Percentiles rank a stretch among this genome's conserved stretches.
phyloP scores from a whole-genome alignment of 2,797 vertebrate genomes.

The Phataginus tetradactyla region DNA sequence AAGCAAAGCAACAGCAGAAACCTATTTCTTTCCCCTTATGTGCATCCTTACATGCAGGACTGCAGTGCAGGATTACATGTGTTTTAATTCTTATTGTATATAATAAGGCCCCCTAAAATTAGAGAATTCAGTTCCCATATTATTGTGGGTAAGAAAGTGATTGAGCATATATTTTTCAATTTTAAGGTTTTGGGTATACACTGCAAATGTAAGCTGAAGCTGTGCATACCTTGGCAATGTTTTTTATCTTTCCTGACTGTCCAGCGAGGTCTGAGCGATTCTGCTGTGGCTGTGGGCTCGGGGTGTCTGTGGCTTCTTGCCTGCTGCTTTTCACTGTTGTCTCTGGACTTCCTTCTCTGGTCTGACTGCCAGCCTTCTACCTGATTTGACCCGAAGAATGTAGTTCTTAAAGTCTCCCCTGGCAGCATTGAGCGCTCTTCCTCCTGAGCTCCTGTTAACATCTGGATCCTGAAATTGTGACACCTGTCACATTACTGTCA shows the following conservation, averaged over 20 bases:
- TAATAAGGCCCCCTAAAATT: not conserved
- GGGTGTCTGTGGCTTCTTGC: too few relatives aligned
- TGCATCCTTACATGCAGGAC: not conserved
- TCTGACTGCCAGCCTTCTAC: not conserved
- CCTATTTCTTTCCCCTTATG: not conserved
- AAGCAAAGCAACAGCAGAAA: not conserved
- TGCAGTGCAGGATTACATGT: not conserved
- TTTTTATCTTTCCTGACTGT: not conserved
- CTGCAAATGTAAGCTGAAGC: not conserved
- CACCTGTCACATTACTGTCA: fast-evolving
- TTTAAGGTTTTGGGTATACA: not conserved
- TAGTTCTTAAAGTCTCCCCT: fast-evolving
- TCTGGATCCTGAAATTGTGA: not conserved
- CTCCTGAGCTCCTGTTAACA: not conserved
- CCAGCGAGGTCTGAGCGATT: not conserved
- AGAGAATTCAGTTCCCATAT: not conserved
- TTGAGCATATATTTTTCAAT: not conserved
- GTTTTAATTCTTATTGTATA: not conserved
- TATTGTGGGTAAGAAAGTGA: not conserved
- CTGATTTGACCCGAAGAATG: fast-evolving
- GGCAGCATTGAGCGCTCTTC: not conserved
- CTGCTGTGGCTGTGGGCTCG: not conserved
- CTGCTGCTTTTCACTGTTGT: not conserved
- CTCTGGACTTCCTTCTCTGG: not conserved
- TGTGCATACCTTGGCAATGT: not conserved